Conservation (phyloP, 1,140 invertebrate species). For the Diachasmimorpha longicaudata region DNA sequence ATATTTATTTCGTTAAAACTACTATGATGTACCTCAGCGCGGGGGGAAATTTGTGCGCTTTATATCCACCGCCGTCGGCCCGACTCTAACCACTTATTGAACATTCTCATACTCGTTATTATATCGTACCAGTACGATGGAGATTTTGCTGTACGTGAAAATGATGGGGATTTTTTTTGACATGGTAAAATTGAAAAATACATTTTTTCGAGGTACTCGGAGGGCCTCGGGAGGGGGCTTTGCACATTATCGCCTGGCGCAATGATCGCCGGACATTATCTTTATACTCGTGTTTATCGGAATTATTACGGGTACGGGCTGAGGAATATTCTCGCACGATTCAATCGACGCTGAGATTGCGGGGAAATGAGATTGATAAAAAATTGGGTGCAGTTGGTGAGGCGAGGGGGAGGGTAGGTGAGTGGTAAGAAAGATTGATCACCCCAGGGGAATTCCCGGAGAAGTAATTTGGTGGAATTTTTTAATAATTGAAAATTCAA, state of each 20-base stretch:
- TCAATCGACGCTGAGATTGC: neutral
- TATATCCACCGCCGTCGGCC: neutral
- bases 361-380: neutral
- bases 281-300: slow-evolving; percentile 1
- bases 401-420: neutral
- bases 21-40: neutral
- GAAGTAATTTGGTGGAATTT: too few species aligned
- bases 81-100: neutral
- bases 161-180: neutral
- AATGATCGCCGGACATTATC: too few species aligned
- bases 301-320: neutral
- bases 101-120: neutral
- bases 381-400: neutral
- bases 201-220: neutral
- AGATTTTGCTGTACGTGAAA: neutral
- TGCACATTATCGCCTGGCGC: neutral
- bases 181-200: slow-evolving; percentile 12
- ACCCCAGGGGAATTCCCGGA: slow-evolving; percentile 39
- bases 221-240: neutral
- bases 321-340: neutral
- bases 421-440: slow-evolving; percentile 51
- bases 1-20: slow-evolving; percentile 22
- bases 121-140: neutral
- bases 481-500: too few species aligned
- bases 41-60: neutral